phyloP scores from a whole-genome alignment of 2,113 vertebrate genomes.

The Cephalophus harveyi region DNA sequence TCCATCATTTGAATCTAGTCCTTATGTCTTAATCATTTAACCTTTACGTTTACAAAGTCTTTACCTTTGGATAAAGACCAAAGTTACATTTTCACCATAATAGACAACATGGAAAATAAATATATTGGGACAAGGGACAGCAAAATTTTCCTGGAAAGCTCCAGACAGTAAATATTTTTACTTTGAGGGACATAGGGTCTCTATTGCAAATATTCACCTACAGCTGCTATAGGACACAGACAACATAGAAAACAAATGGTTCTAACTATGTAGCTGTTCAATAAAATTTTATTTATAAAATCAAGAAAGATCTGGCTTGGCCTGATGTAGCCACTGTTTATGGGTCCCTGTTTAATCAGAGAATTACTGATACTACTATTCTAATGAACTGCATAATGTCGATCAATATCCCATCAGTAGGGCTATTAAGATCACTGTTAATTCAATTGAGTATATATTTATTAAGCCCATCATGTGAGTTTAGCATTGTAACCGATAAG shows the following conservation, averaged over 20 bases:
- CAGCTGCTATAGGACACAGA: background rate
- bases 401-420: background rate
- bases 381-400: background rate
- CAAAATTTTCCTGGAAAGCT: background rate
- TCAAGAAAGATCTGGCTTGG: background rate
- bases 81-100: background rate
- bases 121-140: background rate
- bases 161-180: background rate
- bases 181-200: background rate
- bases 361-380: background rate
- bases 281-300: background rate
- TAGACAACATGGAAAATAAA: background rate
- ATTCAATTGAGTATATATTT: background rate
- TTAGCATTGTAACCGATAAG: background rate
- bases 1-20: background rate
- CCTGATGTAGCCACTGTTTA: background rate
- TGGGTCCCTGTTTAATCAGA: background rate
- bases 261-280: background rate
- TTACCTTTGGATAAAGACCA: background rate
- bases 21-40: background rate
- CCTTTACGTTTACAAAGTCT: background rate
- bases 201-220: background rate
- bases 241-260: background rate
- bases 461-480: background rate
- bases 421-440: background rate